Evolutionary conservation across 2,888 invertebrate genomes (phyloP).

Genomic region (Digitonthophagus gazella): DNA sequence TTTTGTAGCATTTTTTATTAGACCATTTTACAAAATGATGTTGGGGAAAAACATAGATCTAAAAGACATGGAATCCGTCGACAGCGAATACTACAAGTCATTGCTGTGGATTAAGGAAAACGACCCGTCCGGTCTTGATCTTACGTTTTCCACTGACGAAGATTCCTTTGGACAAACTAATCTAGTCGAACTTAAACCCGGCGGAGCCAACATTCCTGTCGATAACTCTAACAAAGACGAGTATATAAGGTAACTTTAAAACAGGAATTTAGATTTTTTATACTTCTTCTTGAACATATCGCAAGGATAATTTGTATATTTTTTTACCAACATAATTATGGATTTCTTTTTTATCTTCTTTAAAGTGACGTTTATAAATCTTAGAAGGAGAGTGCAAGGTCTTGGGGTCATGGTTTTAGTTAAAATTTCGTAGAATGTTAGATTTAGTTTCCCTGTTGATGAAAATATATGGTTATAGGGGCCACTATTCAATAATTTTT

Average conservation of each 20-base stretch:
- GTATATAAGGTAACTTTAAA: constrained; percentile 80
- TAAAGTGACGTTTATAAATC: too few species aligned
- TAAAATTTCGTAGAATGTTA: too few species aligned
- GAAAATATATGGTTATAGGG: too few species aligned
- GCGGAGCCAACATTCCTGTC: constrained; percentile 85
- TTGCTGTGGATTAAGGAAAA: constrained; percentile 95
- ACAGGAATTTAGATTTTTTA: too few species aligned
- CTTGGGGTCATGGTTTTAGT: too few species aligned
- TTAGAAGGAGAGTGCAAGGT: too few species aligned
- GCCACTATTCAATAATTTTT: too few species aligned
- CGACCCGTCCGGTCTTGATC: constrained; percentile 90
- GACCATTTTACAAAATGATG: constrained; percentile 99
- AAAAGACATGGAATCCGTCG: constrained; percentile 98
- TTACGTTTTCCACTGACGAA: constrained; percentile 96
- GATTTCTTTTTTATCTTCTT: not conserved
- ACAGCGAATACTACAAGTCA: constrained; percentile 98
- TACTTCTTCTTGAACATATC: too few species aligned
- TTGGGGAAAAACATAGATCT: constrained; percentile 88
- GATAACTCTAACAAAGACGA: constrained; percentile 95
- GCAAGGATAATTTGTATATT: too few species aligned
- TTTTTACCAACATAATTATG: too few species aligned
- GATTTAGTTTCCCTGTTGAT: too few species aligned
- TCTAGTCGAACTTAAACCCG: constrained; percentile 85
- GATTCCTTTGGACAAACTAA: constrained; percentile 95
- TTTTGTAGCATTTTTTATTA: constrained; percentile 90